Evolutionary conservation across 2,888 invertebrate species (phyloP).

Genomic region (Dasysyrphus albostriatus): DNA sequence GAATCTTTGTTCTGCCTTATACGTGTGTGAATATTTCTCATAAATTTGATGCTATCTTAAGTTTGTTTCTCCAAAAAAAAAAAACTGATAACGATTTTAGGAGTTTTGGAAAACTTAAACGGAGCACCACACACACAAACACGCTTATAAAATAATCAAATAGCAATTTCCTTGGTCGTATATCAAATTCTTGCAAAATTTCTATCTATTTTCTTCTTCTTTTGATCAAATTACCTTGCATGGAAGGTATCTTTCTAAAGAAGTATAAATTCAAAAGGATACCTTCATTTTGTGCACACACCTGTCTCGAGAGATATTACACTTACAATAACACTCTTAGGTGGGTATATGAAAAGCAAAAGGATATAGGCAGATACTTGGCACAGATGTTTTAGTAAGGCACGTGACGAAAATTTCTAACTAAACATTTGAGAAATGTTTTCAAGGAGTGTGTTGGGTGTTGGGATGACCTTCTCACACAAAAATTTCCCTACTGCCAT

Average conservation of each 20-base stretch:
- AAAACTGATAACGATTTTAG: constrained; percentile 25
- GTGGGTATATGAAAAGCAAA: not conserved
- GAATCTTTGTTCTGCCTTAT: not conserved
- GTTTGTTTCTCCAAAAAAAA: not conserved
- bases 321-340: not conserved
- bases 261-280: constrained; percentile 11
- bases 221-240: constrained; percentile 21
- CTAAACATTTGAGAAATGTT: constrained; percentile 58
- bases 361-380: not conserved
- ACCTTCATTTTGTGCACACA: constrained; percentile 19
- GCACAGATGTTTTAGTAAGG: constrained; percentile 63
- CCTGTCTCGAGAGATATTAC: constrained; percentile 1
- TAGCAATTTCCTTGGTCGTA: constrained; percentile 28
- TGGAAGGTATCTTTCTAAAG: not conserved
- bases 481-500: not conserved
- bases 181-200: constrained; percentile 15
- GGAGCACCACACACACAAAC: not conserved
- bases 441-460: constrained; percentile 32
- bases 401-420: constrained; percentile 70
- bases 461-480: constrained; percentile 3
- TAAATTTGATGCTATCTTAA: constrained; percentile 12
- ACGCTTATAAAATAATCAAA: constrained; percentile 10
- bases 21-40: not conserved
- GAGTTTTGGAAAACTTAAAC: constrained; percentile 14
- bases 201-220: not conserved